These are phyloP conservation scores for Neogale vison DNA, from an alignment of 2,113 vertebrate genomes.

Conservation along the genomic window DNA sequence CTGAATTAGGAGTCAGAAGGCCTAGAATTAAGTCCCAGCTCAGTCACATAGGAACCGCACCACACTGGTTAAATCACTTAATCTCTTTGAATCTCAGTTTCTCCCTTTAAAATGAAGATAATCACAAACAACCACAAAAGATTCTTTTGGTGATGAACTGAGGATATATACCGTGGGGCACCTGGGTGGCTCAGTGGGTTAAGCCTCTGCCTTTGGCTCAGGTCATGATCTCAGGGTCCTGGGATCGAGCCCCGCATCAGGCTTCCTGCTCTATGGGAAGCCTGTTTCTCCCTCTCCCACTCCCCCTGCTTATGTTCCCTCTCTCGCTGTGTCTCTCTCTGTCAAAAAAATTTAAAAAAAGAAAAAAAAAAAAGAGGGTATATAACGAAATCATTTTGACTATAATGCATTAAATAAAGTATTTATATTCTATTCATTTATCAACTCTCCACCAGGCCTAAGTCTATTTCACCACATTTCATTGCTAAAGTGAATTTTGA, in stretches of 20 bases:
- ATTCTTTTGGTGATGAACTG: background rate
- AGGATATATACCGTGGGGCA: background rate
- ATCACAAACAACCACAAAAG: background rate
- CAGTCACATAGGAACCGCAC: background rate
- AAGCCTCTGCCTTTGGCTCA: no score
- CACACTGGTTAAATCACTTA: background rate
- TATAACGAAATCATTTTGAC: background rate
- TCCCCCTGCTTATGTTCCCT: no score
- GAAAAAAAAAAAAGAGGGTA: no score
- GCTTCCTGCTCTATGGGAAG: no score
- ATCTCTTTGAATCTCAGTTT: background rate
- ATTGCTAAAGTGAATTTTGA: background rate
- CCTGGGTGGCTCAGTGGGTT: no score
- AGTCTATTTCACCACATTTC: slow-evolving; percentile 16
- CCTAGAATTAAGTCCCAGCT: background rate
- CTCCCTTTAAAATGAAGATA: background rate
- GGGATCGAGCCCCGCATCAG: no score
- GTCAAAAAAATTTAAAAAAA: no score
- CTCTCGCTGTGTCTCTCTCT: no score
- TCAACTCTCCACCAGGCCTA: background rate
- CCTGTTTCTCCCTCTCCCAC: no score
- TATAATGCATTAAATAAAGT: slow-evolving; percentile 16
- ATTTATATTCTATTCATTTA: background rate
- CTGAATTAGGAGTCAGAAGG: background rate
- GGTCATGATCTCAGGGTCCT: no score